Conservation (phyloP, 2,113 vertebrate genomes). For the Oryzias curvinotus region DNA sequence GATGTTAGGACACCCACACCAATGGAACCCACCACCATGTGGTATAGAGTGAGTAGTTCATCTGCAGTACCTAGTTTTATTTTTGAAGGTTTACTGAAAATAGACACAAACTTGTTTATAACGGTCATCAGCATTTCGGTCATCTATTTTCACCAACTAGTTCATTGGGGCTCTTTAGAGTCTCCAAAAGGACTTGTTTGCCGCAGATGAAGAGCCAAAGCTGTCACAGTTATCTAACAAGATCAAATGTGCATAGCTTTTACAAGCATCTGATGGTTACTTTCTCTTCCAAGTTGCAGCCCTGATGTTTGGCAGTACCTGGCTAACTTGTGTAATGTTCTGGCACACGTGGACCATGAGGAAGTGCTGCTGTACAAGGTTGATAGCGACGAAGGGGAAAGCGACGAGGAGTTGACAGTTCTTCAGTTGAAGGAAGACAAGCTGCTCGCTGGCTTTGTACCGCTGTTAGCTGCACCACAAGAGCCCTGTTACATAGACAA, state of each 20-base stretch:
- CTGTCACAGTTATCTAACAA: too few relatives aligned
- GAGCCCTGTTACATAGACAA: constrained; percentile 96
- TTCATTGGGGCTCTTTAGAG: too few relatives aligned
- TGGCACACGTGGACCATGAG: constrained; percentile 91
- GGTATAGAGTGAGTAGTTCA: constrained; percentile 66
- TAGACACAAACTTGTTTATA: neutral
- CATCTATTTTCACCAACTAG: too few relatives aligned
- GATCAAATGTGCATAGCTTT: too few relatives aligned
- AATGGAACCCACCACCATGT: constrained; percentile 95
- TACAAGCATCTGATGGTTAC: neutral
- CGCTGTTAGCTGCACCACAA: constrained; percentile 93
- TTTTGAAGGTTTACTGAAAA: neutral
- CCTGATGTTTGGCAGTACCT: constrained; percentile 92
- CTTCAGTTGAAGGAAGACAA: constrained; percentile 94
- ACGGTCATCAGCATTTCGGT: too few relatives aligned
- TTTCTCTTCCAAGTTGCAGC: constrained; percentile 45
- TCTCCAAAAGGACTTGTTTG: too few relatives aligned
- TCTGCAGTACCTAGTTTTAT: neutral
- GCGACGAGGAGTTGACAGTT: constrained; percentile 91
- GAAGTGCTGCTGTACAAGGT: constrained; percentile 93
- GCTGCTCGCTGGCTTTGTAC: constrained; percentile 94
- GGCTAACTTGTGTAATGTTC: constrained; percentile 92
- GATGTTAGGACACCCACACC: constrained; percentile 96
- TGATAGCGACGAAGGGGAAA: constrained; percentile 77
- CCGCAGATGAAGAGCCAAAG: too few relatives aligned